These are phyloP conservation scores for Idaea aversata DNA, from an alignment of 2,888 invertebrate species.

Conservation along the genomic window DNA sequence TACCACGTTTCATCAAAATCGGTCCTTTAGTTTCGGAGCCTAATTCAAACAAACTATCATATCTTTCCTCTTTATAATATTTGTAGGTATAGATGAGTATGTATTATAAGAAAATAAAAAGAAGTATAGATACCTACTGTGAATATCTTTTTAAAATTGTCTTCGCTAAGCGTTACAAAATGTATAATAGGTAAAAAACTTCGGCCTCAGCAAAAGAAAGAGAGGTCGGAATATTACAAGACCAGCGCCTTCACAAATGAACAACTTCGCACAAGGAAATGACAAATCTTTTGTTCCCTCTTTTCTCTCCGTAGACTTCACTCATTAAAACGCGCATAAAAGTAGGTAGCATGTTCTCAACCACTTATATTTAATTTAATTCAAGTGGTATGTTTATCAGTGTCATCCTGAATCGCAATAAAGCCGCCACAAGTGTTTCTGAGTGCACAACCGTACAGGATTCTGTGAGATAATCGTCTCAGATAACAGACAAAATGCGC, in stretches of 20 bases:
- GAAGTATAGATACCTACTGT: too few relatives aligned
- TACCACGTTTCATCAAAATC: too few relatives aligned
- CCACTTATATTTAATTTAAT: slow-evolving; percentile 11
- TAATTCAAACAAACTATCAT: too few relatives aligned
- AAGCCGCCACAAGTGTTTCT: slow-evolving; percentile 37
- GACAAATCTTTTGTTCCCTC: slow-evolving; percentile 18
- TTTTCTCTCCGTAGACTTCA: slow-evolving; percentile 13
- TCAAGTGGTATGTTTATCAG: slow-evolving; percentile 35
- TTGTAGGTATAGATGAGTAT: too few relatives aligned
- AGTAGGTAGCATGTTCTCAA: slow-evolving; percentile 12
- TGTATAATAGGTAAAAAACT: neutral
- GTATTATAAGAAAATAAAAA: too few relatives aligned
- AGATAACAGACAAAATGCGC: slow-evolving; percentile 36
- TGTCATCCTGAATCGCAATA: slow-evolving; percentile 36
- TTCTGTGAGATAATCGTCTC: slow-evolving; percentile 38
- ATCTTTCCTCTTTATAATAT: too few relatives aligned
- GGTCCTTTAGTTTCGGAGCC: too few relatives aligned
- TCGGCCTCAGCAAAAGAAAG: slow-evolving; percentile 1
- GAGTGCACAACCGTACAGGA: slow-evolving; percentile 27
- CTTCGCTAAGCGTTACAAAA: neutral
- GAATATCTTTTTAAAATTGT: too few relatives aligned
- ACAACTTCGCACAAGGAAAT: slow-evolving; percentile 14
- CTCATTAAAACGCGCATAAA: slow-evolving; percentile 23
- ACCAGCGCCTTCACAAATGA: slow-evolving; percentile 18
- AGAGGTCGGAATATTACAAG: slow-evolving; percentile 13